Evolutionary conservation across 2,113 vertebrate species (phyloP).

Genomic region (Typhlomys cinereus): DNA sequence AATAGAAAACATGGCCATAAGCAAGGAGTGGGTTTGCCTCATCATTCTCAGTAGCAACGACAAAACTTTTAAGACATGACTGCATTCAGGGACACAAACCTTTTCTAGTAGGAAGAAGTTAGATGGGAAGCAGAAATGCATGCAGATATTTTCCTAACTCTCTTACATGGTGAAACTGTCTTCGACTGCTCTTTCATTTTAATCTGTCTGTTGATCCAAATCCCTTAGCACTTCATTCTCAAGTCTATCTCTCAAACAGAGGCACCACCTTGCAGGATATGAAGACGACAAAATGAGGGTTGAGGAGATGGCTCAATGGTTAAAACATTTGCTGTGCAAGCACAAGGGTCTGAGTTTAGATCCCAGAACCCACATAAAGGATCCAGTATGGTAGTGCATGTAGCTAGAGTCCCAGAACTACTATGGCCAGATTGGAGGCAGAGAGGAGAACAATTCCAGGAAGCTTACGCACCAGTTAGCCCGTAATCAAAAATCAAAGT

Average conservation of each 20-base stretch:
- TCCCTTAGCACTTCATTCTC: background rate
- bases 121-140: conserved; percentile 16
- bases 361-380: too few species aligned
- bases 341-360: too few species aligned
- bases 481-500: too few species aligned
- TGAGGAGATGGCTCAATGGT: too few species aligned
- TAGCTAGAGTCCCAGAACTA: too few species aligned
- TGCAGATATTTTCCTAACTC: background rate
- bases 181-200: background rate
- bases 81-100: background rate
- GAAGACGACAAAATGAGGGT: conserved; percentile 30
- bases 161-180: background rate
- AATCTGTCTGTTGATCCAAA: background rate
- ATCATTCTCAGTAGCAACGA: conserved; percentile 6
- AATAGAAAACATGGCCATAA: conserved; percentile 16
- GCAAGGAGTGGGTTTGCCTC: background rate
- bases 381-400: too few species aligned
- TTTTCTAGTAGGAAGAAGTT: background rate
- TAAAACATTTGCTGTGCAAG: too few species aligned
- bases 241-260: background rate
- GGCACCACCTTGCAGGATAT: background rate
- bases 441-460: too few species aligned
- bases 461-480: too few species aligned
- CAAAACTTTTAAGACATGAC: background rate
- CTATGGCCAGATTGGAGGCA: too few species aligned